Evolutionary conservation across 2,797 vertebrate species (phyloP), one percentile per base, ranked within the genome.

Genomic region (Nannoperca australis): DNA sequence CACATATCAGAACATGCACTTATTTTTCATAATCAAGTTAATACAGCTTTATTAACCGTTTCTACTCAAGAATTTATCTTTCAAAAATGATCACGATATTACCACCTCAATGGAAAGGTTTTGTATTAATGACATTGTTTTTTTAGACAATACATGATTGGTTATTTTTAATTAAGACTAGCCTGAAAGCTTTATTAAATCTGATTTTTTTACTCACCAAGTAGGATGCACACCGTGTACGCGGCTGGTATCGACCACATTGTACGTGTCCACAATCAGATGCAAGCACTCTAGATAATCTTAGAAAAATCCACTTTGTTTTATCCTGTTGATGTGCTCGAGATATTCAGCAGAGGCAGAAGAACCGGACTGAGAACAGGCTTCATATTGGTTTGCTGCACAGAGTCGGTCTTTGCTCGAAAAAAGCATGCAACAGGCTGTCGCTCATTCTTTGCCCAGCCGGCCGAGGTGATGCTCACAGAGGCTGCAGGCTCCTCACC

Each of bases 121-220:
- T 10, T 58, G 1, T 12, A 34, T 51, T 13, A 24, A 10, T 8
- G 32, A 5, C 3, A 5, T 7, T 22, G 5, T 3, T 17, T 0
- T 45, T 27, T 45, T 27, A 50, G 27, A 53, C 9, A 54, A 56
- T 15, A 7, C 7, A 45, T 60, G 5, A 17, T 8, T 13, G 1
- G 4, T 20, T 5, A 1, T 27, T 75, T 60, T 44, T 18, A 11
- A 61, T 22, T 17, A 7, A 24, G 4, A 13, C 10, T 14, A 5
- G 2, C 2, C 15, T 27, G 11, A 10, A 61, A 22, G 20, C 17
- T 60, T 65, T 36, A 7, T 15, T 10, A 74, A 73, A 61, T 45
- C 3, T 14, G 24, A n/a, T 32, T 47, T 56, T 56, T 64, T 30
- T 50, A 90, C 93, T 91, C 49, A 94, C 94, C 92, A 7, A 91